Percentiles rank a stretch among this genome's conserved stretches.
phyloP scores from a whole-genome alignment of 2,113 vertebrate genomes.

The Saccopteryx bilineata region DNA sequence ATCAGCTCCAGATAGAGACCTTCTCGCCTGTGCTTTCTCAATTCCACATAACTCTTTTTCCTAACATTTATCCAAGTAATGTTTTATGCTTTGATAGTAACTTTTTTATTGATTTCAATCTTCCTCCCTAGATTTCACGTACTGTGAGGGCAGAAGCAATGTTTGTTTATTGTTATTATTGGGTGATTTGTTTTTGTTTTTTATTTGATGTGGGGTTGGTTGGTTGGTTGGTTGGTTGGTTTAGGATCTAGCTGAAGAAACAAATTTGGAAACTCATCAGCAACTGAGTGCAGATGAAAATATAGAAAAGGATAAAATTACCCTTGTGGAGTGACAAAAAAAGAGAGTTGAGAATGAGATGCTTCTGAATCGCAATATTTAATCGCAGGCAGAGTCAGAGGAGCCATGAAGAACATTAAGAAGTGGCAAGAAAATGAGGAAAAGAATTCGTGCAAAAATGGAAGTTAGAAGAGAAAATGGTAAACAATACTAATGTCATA shows the following conservation, averaged over 20 bases:
- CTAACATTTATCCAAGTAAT: conserved; percentile 42
- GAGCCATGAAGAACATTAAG: not conserved
- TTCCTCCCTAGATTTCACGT: conserved; percentile 29
- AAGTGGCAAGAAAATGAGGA: not conserved
- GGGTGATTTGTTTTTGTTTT: not conserved
- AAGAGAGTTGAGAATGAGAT: not conserved
- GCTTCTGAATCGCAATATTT: not conserved
- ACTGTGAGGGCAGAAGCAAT: not conserved
- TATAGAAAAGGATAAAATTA: not conserved
- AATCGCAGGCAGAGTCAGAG: not conserved
- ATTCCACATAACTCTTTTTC: conserved; percentile 45
- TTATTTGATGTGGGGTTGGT: not conserved
- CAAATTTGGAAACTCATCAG: not conserved
- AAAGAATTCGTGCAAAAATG: not conserved
- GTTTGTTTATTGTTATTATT: not conserved
- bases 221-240: not conserved
- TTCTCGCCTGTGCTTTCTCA: not conserved
- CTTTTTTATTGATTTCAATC: conserved; percentile 54
- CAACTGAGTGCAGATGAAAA: not conserved
- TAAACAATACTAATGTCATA: not conserved
- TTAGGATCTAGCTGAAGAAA: not conserved
- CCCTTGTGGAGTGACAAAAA: not conserved
- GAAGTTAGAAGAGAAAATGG: not conserved
- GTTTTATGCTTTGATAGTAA: conserved; percentile 20
- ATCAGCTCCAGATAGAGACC: conserved; percentile 29